Evolutionary conservation across 2,113 vertebrate species (phyloP).

Genomic region (Pimephales promelas): DNA sequence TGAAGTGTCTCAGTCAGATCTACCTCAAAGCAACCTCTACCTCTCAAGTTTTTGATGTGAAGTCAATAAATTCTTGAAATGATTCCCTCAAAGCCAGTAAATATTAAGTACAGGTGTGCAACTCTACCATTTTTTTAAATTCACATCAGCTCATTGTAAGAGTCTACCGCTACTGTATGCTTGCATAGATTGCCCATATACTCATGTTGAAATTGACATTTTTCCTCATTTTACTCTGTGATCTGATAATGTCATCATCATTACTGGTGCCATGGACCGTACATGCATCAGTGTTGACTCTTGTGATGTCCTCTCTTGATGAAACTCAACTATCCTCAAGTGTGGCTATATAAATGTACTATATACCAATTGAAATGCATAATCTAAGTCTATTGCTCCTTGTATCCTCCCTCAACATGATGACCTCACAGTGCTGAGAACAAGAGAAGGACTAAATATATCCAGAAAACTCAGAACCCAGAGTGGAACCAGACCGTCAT

Average conservation of each 20-base stretch:
- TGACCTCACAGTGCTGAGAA: conserved; percentile 88
- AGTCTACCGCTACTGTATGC: conserved; percentile 14
- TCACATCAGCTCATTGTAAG: conserved; percentile 15
- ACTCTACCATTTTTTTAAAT: background rate
- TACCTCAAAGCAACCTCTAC: conserved; percentile 53
- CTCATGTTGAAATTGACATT: conserved; percentile 40
- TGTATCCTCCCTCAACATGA: conserved; percentile 56
- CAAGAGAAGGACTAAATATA: conserved; percentile 92
- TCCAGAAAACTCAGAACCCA: conserved; percentile 94
- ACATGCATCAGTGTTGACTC: conserved; percentile 37
- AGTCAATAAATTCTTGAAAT: conserved; percentile 10
- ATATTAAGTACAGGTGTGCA: conserved; percentile 19
- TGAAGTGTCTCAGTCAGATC: conserved; percentile 49
- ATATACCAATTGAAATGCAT: background rate
- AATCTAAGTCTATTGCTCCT: background rate
- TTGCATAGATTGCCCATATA: conserved; percentile 17
- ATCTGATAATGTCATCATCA: conserved; percentile 45
- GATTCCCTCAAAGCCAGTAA: background rate
- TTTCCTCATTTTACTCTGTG: conserved; percentile 29
- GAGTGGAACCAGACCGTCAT: conserved; percentile 99
- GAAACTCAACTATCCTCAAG: background rate
- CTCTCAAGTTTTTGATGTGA: conserved; percentile 36
- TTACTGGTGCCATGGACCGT: conserved; percentile 40
- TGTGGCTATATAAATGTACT: background rate
- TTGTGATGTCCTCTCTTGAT: conserved; percentile 18